Conservation (phyloP, 2,113 vertebrate species). For the Miniopterus natalensis region DNA sequence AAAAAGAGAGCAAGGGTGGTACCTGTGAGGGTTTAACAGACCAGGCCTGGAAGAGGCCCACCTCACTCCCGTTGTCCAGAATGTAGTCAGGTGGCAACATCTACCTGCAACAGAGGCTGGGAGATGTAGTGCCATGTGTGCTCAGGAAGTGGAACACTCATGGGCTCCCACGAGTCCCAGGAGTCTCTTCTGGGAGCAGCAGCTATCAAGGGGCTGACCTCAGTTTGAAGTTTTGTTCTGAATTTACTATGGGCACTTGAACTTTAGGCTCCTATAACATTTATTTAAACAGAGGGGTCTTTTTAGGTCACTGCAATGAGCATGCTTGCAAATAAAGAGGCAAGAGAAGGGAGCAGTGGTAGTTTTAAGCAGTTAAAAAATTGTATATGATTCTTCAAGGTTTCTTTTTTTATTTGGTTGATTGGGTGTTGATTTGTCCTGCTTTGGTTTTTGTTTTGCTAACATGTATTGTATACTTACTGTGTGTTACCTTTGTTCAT, state of each 20-base stretch:
- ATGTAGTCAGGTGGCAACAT: not conserved
- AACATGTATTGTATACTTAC: not conserved
- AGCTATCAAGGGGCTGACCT: not conserved
- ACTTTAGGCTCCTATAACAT: not conserved
- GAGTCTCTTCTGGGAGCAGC: not conserved
- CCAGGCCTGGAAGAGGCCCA: not conserved
- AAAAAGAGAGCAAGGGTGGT: not conserved
- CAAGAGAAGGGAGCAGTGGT: not conserved
- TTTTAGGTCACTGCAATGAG: not conserved
- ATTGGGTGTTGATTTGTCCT: not conserved
- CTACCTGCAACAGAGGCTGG: not conserved
- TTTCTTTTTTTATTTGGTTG: not conserved
- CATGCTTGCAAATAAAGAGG: not conserved
- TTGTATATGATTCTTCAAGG: not conserved
- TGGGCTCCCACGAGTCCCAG: not conserved
- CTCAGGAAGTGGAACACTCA: not conserved
- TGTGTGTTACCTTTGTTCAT: not conserved
- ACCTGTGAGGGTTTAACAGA: not conserved
- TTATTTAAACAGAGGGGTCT: not conserved
- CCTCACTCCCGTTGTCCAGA: not conserved
- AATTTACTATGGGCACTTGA: not conserved
- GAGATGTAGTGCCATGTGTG: not conserved
- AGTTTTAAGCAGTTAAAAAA: not conserved
- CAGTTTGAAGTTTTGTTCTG: not conserved
- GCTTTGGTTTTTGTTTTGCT: conserved; percentile 5